Conservation (phyloP, 2,888 invertebrate species). For the Andricus quercusramuli region DNA sequence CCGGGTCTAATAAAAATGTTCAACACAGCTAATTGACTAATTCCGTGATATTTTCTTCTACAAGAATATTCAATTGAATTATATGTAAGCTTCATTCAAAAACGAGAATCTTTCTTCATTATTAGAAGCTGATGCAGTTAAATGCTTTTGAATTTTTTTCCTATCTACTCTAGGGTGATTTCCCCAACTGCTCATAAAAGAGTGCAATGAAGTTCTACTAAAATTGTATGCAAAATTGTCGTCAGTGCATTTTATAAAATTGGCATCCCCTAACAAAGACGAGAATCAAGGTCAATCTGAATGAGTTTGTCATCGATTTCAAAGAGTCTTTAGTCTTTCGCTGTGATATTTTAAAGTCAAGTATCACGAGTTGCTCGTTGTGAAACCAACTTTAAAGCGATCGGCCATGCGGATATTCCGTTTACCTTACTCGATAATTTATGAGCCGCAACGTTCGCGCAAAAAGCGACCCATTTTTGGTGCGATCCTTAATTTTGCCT, state of each 20-base stretch:
- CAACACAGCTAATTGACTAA: too few relatives aligned
- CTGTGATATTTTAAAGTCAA: conserved; percentile 25
- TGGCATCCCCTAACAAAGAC: background rate
- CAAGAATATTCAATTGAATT: too few relatives aligned
- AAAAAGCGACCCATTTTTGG: conserved; percentile 61
- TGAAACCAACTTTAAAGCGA: conserved; percentile 54
- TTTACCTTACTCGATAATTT: conserved; percentile 57
- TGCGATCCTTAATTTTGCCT: conserved; percentile 49
- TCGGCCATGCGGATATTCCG: conserved; percentile 55
- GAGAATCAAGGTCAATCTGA: conserved; percentile 14
- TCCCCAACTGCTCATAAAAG: background rate
- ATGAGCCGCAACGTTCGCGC: conserved; percentile 44
- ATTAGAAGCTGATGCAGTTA: too few relatives aligned
- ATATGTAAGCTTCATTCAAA: too few relatives aligned
- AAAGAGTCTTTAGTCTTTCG: background rate
- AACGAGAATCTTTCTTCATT: too few relatives aligned
- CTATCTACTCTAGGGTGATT: too few relatives aligned
- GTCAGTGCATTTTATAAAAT: background rate
- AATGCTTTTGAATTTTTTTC: too few relatives aligned
- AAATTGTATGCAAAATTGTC: conserved; percentile 6
- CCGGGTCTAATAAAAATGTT: too few relatives aligned
- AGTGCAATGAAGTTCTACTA: background rate
- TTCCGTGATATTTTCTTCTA: too few relatives aligned
- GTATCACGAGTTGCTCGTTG: conserved; percentile 41
- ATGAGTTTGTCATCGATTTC: conserved; percentile 35